Base-by-base conservation (phyloP, 2,888 invertebrate genomes). In the Sericinus montela region DNA sequence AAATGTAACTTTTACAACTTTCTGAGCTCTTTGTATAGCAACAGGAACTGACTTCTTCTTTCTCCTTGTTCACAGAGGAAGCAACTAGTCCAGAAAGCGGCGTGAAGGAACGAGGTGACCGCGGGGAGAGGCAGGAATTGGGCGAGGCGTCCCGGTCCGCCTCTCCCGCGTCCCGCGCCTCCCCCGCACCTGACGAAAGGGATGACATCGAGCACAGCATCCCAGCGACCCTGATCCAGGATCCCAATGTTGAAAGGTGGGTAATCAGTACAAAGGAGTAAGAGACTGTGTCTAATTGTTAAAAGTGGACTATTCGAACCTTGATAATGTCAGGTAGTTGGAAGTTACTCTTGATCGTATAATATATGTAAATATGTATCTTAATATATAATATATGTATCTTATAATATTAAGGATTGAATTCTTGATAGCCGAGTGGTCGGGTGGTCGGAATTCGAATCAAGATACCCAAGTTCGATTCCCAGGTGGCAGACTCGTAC, bases 51-150 rank as follows among this genome's bases (percentile, higher is more conserved):
- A 53, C 32, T 32, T 19, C 30, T 35, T 7, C 1, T 6, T 48
- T 67, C 46, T 66, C 49, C 28, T 84, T 84, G 82, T 77, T 68
- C 62, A 59, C 87, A 89, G 91, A 91, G 69, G 91, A 91, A 72
- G 89, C 90, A 58, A 91, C 90, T 54, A 91, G 90, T 62, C 90
- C 91, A 62, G 91, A 87, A 54, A 86, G 90, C 82, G 91, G 90
- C 73, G 91, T 90, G 76, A 90, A 90, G 72, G 88, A 90, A 64
- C 79, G 76, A 25, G 64, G 72, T 8, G 89, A 88, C 58, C 81
- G 76, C 56, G 75, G 75, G 76, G 81, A 76, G 70, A 77, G 85
- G 76, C 85, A 81, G 61, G 85, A 83, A 68, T 80, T 82, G 64
- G 48, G 48, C 29, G 90, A 83, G 56, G 87, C 80, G 19, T 88